Evolutionary conservation across 2,113 vertebrate genomes (phyloP), one percentile per base, ranked within the genome.

Genomic region (Labeo rohita): DNA sequence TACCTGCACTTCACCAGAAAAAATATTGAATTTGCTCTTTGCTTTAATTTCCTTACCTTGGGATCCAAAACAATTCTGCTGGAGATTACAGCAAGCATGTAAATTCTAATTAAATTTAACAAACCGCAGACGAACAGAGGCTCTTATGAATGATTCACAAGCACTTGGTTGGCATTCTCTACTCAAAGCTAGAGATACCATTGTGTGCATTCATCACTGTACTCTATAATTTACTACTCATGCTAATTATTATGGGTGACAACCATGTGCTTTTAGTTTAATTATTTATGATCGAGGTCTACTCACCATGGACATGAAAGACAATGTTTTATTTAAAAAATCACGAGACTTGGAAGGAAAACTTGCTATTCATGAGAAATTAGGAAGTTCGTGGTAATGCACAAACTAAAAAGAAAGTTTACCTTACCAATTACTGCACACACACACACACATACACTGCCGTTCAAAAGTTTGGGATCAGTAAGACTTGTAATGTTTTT

Each of bases 11-110:
- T 66, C 59, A 82, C 77, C 82, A 84, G 84, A 52, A 80, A 91
- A 54, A 4, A 50, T 11, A 86, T 10, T 86, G 66, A 89, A 78
- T 87, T 72, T 77, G 18, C 74, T 43, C 12, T 83, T 91, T 86
- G 88, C 89, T 90, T 88, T 92, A 93, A 92, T 92, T 92, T 89
- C 86, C 83, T 89, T 90, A 92, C 92, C 93, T 93, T 88, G 86
- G 88, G 85, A 89, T 88, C 72, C 66, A 47, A 52, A 65, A 39
- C 68, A 88, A 89, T 80, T 87, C 52, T 87, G 83, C 85, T 84
- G 80, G 80, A 39, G 85, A 88, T 63, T 47, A 49, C 23, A 52
- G 13, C 49, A 4, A 90, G 61, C 86, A 86, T 66, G 85, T 86
- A 87, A 90, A 89, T 91, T 89, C 89, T 91, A 93, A 93, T 94